phyloP scores from a whole-genome alignment of 2,113 vertebrate species.

The Trematocara zebra region DNA sequence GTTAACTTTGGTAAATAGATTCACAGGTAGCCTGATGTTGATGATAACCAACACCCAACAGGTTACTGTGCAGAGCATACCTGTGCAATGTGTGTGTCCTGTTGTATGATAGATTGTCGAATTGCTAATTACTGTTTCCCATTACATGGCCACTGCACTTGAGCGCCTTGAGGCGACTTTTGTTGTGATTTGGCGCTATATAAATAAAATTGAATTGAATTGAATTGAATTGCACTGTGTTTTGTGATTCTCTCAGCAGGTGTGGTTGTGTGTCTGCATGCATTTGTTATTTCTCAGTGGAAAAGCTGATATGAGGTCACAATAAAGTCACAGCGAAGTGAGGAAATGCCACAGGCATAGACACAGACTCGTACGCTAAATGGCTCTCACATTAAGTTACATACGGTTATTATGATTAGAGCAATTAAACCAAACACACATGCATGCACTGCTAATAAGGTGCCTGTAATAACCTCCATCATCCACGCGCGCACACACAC shows the following conservation, averaged over 20 bases:
- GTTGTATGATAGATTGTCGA: background rate
- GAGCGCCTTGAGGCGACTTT: too few species aligned
- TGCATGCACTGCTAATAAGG: background rate
- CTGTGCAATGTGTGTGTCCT: background rate
- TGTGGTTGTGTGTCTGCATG: background rate
- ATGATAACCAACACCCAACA: background rate
- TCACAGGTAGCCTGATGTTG: background rate
- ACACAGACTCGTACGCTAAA: background rate
- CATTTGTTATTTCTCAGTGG: background rate
- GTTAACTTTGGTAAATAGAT: background rate
- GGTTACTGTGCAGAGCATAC: background rate
- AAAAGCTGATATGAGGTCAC: background rate
- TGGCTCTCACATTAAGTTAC: background rate
- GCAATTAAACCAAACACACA: slow-evolving; percentile 11
- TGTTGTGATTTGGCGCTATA: too few species aligned
- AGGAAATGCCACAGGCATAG: background rate
- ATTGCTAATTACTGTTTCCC: background rate
- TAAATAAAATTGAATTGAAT: too few species aligned
- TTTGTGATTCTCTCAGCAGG: background rate
- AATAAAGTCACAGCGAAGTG: background rate
- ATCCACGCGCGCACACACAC: background rate
- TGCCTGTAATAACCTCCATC: background rate
- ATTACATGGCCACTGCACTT: background rate
- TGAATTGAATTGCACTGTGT: background rate
- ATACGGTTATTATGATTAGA: background rate